phyloP scores from a whole-genome alignment of 1,140 invertebrate species.

The Drosophila albomicans region DNA sequence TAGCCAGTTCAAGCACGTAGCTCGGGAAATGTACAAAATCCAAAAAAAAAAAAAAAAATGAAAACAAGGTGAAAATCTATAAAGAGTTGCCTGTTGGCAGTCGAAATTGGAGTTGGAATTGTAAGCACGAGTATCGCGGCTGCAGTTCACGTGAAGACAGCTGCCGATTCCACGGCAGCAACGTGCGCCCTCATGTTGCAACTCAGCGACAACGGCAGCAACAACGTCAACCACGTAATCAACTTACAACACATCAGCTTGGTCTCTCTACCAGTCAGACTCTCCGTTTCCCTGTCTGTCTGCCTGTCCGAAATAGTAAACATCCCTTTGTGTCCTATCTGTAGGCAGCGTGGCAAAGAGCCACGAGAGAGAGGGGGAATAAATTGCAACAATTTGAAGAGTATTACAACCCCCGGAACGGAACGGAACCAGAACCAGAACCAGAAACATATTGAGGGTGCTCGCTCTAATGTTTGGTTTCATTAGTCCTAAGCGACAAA shows the following conservation, averaged over 20 bases:
- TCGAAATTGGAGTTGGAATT: conserved; percentile 6
- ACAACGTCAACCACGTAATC: conserved; percentile 82
- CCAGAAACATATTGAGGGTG: conserved; percentile 46
- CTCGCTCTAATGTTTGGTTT: conserved; percentile 79
- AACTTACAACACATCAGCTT: conserved; percentile 67
- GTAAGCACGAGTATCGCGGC: conserved; percentile 44
- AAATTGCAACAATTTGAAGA: conserved; percentile 75
- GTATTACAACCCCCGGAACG: conserved; percentile 42
- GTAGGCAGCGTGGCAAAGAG: neutral
- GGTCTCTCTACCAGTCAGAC: conserved; percentile 24
- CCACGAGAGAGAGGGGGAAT: conserved; percentile 18
- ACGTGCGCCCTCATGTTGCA: conserved; percentile 78
- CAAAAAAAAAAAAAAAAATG: too few relatives aligned
- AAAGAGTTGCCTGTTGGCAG: conserved; percentile 33
- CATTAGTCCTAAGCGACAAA: conserved; percentile 83
- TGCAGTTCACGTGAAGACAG: conserved; percentile 76
- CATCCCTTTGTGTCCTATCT: conserved; percentile 55
- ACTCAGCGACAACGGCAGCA: conserved; percentile 44
- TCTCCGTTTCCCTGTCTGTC: conserved; percentile 7
- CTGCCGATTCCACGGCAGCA: conserved; percentile 73
- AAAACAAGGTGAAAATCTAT: conserved; percentile 55
- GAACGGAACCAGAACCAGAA: conserved; percentile 42
- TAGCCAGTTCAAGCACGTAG: conserved; percentile 72
- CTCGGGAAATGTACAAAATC: conserved; percentile 14
- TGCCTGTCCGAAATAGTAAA: conserved; percentile 44